Base-by-base conservation (phyloP, 1,140 invertebrate species). In the Nebria ingens region DNA sequence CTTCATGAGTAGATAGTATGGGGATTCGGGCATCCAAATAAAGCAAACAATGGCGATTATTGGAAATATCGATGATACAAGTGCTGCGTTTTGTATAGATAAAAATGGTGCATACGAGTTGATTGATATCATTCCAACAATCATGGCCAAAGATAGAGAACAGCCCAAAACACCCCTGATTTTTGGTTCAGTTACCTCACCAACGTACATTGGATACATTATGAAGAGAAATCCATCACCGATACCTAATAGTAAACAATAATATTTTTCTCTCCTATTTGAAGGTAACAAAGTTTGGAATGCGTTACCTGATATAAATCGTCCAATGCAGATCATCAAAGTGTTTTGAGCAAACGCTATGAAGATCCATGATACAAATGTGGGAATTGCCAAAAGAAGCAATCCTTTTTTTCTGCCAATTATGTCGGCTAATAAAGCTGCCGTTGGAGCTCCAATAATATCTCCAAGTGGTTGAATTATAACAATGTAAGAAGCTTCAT, bases 81-180 rank as follows among this genome's bases (percentile, higher is more conserved):
- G 52, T 15, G 79, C 75, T 3, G 81, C 64, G 19, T 65, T 66
- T 49, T 67, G 58, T 72, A 71, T 79, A 56, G 65, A 64, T 20
- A 73, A 62, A 51, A 66, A 72, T 19, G 74, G 64, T 1, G 81
- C 82, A 2, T 79, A 52, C 9, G 78, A 61, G 25, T 78, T 80
- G 38, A 75, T 68, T 4, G 59, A 21, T 6, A 69, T 50, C 51
- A 79, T 75, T 4, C 74, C 76, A 34, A 81, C 69, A 45, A 73
- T 73, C 13, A 73, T 63, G 19, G 75, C 72, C 3, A 69, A 58
- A 1, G 66, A 69, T 75, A 62, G 76, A 72, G 19, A 74, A 1
- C 79, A 65, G 45, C 67, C 67, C 62, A 64, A 67, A 3, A 54
- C 59, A 1, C 62, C 61, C 21, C 65, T 55, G 4, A 66, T 58